These are phyloP conservation scores for Siphamia tubifer DNA, from an alignment of 2,113 vertebrate genomes.

Conservation along the genomic window DNA sequence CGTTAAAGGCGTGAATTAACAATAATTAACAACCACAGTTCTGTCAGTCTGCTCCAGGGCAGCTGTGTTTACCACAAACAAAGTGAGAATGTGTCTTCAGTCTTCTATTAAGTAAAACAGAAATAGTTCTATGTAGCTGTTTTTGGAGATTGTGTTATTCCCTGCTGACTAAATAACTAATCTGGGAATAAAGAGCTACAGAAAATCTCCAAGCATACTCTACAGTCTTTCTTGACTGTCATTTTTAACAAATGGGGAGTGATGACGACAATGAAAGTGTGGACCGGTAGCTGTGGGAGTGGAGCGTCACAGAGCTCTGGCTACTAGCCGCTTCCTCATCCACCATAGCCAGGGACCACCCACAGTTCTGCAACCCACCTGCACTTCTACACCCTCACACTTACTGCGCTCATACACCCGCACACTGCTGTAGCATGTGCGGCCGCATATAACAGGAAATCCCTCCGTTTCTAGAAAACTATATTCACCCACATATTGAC, in stretches of 20 bases:
- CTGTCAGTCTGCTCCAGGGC: too few species aligned
- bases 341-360: conserved; percentile 50
- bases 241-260: neutral
- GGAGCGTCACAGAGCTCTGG: conserved; percentile 15
- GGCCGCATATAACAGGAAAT: conserved; percentile 13
- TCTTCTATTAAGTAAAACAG: too few species aligned
- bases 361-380: conserved; percentile 23
- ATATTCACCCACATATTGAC: neutral
- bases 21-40: too few species aligned
- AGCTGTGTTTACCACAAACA: too few species aligned
- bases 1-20: too few species aligned
- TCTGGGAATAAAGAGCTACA: neutral
- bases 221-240: neutral
- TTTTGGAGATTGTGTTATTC: neutral
- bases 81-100: too few species aligned
- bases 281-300: conserved; percentile 47
- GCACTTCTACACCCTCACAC: neutral
- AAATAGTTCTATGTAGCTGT: neutral
- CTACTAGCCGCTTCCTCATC: neutral
- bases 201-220: neutral
- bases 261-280: neutral
- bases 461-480: neutral
- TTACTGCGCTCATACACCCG: neutral
- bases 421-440: too few species aligned
- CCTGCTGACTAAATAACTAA: neutral